phyloP scores from a whole-genome alignment of 2,888 invertebrate species.

The Lycaena phlaeas region DNA sequence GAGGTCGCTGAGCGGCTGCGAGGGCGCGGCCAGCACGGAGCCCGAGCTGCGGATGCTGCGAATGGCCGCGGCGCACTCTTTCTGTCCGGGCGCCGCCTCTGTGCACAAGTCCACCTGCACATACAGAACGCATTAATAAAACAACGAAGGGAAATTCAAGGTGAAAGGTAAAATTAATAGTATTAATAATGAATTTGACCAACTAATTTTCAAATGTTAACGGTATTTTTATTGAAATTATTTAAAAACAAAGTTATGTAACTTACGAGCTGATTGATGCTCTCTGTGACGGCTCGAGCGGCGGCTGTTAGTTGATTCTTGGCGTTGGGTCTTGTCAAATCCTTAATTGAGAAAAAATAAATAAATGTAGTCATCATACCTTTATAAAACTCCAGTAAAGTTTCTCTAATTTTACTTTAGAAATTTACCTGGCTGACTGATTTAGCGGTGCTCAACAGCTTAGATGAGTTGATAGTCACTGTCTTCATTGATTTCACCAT shows the following conservation, averaged over 20 bases:
- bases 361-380: not conserved
- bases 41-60: slow-evolving; percentile 90
- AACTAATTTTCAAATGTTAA: too few relatives aligned
- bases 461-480: slow-evolving; percentile 89
- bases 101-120: slow-evolving; percentile 82
- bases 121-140: not conserved
- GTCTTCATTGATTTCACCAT: slow-evolving; percentile 91
- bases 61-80: slow-evolving; percentile 96
- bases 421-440: slow-evolving; percentile 79
- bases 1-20: slow-evolving; percentile 89
- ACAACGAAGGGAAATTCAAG: too few relatives aligned
- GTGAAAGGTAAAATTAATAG: too few relatives aligned
- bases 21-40: slow-evolving; percentile 86
- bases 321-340: slow-evolving; percentile 91
- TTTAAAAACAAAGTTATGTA: too few relatives aligned
- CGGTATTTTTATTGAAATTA: too few relatives aligned
- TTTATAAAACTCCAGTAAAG: not conserved
- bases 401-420: not conserved
- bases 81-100: slow-evolving; percentile 94
- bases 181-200: too few relatives aligned
- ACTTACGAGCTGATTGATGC: slow-evolving; percentile 89
- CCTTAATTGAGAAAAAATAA: slow-evolving; percentile 44
- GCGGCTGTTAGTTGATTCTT: slow-evolving; percentile 91
- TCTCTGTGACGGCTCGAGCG: slow-evolving; percentile 92
- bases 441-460: slow-evolving; percentile 89